These are phyloP conservation scores for Eueremaeus valkanovi DNA, from an alignment of 2,888 invertebrate species.

Conservation along the genomic window DNA sequence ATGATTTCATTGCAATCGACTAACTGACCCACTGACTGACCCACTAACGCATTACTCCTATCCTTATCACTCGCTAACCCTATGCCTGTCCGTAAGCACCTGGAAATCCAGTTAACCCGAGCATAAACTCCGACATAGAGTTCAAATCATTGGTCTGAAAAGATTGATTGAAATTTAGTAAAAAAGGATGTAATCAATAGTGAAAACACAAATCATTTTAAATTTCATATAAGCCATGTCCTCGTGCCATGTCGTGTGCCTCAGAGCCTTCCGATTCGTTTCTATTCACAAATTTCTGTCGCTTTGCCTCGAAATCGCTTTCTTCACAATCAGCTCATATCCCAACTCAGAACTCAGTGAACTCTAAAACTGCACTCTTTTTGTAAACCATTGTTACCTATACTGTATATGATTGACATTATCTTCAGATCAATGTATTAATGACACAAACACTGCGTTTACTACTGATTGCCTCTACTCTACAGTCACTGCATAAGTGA, in stretches of 20 bases:
- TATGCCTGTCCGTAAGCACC: neutral
- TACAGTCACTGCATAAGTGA: no score
- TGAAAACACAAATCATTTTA: constrained; percentile 6
- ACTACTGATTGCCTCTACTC: no score
- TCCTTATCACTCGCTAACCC: neutral
- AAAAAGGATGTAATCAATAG: constrained; percentile 13
- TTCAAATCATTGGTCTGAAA: neutral
- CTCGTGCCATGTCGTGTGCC: constrained; percentile 6
- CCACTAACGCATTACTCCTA: neutral
- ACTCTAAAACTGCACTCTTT: neutral
- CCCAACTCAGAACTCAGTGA: neutral
- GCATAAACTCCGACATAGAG: constrained; percentile 1
- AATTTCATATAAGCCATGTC: neutral
- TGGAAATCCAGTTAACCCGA: constrained; percentile 12
- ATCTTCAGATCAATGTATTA: no score
- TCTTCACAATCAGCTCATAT: neutral
- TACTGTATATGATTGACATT: no score
- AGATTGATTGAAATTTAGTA: neutral
- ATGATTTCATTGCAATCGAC: neutral
- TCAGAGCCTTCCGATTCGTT: neutral
- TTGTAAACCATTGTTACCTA: neutral
- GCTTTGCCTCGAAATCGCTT: neutral
- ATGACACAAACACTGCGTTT: no score
- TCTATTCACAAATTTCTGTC: neutral
- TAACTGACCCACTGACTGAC: constrained; percentile 5